Conservation (phyloP, 1,140 invertebrate genomes). For the Lithobius niger region DNA sequence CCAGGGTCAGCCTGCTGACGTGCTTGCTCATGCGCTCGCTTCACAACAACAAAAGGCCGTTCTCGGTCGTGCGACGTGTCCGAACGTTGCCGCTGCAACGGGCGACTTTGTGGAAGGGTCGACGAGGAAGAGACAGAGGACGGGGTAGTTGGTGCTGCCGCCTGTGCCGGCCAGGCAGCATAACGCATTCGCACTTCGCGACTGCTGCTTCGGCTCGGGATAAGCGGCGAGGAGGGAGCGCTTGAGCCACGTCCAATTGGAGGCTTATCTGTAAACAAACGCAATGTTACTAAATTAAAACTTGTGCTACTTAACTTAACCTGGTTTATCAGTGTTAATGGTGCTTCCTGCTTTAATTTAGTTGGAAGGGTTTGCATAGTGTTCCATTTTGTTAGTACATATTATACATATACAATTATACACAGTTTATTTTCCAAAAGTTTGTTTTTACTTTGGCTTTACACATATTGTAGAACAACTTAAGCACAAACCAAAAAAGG, state of each 20-base stretch:
- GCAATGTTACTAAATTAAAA: too few species aligned
- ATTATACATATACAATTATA: too few species aligned
- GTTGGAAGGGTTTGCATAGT: too few species aligned
- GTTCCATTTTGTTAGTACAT: too few species aligned
- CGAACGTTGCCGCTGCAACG: constrained; percentile 30
- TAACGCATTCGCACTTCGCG: constrained; percentile 23
- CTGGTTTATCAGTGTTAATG: too few species aligned
- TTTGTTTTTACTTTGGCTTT: too few species aligned
- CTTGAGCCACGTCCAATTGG: constrained; percentile 27
- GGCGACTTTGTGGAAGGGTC: constrained; percentile 17
- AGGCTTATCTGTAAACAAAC: constrained; percentile 21
- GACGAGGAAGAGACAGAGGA: constrained; percentile 29
- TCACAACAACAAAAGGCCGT: constrained; percentile 47
- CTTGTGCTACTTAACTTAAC: too few species aligned
- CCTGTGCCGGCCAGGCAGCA: constrained; percentile 4
- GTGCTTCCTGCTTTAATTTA: too few species aligned
- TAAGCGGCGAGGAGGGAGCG: constrained; percentile 41
- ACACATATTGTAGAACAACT: too few species aligned
- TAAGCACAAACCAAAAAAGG: too few species aligned
- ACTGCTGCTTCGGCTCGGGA: constrained; percentile 34
- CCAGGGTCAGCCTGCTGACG: constrained; percentile 9
- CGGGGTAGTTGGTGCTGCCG: constrained; percentile 17
- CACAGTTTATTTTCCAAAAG: too few species aligned
- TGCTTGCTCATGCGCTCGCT: constrained; percentile 44
- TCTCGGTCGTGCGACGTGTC: constrained; percentile 39